Evolutionary conservation across 2,888 invertebrate species (phyloP), one percentile per base, ranked within the genome.

Genomic region (Drosophila cracens): DNA sequence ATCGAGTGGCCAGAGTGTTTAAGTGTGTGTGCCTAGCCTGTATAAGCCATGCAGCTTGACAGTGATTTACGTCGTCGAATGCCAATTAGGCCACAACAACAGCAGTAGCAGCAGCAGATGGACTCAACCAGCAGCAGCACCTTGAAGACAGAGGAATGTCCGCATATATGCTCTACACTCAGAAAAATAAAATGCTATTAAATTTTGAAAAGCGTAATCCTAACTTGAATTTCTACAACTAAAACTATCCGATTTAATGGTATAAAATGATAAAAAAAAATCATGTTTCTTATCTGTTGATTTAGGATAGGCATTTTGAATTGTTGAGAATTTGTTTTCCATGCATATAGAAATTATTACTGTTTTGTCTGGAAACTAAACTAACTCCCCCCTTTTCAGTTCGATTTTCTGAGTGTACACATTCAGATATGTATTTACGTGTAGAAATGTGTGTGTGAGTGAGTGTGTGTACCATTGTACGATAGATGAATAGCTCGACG

Each of bases 401-500:
- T 16, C 1, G 21, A 25, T 46, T 25, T 46, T 46, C 21, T 8
- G 2, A 46, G 21, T 46, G 46, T 46, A 16, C 21, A 4, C 46
- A 46, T 46, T 25, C 16, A 25, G 21, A 46, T 25, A 46, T 25
- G 21, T 8, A 25, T 46, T 46, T 16, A 21, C 25, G 46, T 21
- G 21, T 16, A 4, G 4, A 46, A 46, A 46, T 46, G 46, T 46
- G 21, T 48, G 69, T 63, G 27, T 56, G 43, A 48, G n/a, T 46
- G 29, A 36, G 18, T 57, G 58, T 70, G 63, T 64, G 64, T 61
- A 70, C 65, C 53, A 77, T 80, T 85, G 87, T 82, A 67, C 68
- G 86, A 74, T 90, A 87, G 88, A 87, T 87, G 88, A 88, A 87
- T 90, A 79, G 89, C 87, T 81, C 88, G 90, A 90, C 90, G 90